Percentiles rank a stretch among this genome's conserved stretches.
These are phyloP conservation scores for Physeter macrocephalus DNA, from an alignment of 2,113 vertebrate species.

Conservation along the genomic window DNA sequence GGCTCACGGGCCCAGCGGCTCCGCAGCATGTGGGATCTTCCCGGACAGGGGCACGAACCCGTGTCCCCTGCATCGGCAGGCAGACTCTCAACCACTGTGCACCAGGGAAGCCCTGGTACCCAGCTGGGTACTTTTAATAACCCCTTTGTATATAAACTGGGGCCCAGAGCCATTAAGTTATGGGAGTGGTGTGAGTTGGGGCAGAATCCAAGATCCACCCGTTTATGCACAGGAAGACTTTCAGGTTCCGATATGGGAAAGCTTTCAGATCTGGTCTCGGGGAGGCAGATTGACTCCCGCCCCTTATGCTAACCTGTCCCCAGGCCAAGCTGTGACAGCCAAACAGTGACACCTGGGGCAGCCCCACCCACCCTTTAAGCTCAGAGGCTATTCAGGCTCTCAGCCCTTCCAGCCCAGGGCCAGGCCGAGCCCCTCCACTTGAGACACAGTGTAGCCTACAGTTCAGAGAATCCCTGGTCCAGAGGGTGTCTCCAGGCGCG, in stretches of 20 bases:
- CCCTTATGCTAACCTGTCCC: neutral
- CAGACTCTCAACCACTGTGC: no score
- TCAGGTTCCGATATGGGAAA: neutral
- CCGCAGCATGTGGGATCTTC: no score
- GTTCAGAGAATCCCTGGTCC: neutral
- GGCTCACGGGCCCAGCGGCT: no score
- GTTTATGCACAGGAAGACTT: neutral
- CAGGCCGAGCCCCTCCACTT: neutral
- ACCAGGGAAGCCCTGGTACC: no score
- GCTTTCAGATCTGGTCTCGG: neutral
- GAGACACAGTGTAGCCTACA: neutral
- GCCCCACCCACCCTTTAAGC: neutral
- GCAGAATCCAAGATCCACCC: neutral
- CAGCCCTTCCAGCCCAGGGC: neutral
- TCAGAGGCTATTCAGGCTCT: neutral
- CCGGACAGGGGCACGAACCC: no score
- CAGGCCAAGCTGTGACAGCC: neutral
- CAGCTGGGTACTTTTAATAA: neutral
- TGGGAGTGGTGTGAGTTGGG: no score
- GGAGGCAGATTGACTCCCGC: no score
- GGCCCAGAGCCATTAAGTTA: neutral
- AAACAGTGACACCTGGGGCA: neutral
- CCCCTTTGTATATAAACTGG: neutral
- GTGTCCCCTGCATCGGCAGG: no score
- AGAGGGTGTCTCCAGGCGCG: neutral